Conservation (phyloP, 2,797 vertebrate species). For the Halcyon chelicuti region DNA sequence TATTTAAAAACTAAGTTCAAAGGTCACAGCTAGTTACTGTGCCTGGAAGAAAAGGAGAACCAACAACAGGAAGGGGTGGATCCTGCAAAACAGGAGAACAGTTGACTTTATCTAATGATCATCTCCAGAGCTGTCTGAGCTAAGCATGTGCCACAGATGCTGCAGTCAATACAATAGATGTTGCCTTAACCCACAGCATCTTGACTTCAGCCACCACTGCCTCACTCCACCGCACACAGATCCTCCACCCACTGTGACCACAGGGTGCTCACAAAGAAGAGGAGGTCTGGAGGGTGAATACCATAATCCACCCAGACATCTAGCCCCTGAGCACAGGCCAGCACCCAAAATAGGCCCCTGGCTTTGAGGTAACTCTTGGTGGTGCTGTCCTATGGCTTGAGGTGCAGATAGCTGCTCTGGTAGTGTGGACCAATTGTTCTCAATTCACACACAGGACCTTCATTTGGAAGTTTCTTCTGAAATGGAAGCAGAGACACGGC, state of each 20-base stretch:
- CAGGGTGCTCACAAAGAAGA: conserved; percentile 12
- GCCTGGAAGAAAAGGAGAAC: neutral
- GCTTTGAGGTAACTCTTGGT: neutral
- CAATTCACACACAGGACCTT: neutral
- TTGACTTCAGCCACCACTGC: neutral
- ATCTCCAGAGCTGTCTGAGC: neutral
- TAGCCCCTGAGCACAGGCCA: neutral
- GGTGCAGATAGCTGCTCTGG: neutral
- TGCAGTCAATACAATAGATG: neutral
- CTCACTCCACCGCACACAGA: neutral
- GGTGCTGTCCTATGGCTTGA: neutral
- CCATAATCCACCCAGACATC: conserved; percentile 7
- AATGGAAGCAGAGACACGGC: neutral
- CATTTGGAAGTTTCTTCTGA: conserved; percentile 15
- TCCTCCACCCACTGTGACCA: neutral
- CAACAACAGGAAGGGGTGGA: neutral
- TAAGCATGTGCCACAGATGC: neutral
- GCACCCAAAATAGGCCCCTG: neutral
- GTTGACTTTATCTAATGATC: neutral
- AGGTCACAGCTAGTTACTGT: neutral
- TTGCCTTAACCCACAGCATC: neutral
- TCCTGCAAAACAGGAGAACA: neutral
- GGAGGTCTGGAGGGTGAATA: neutral
- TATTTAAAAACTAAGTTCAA: neutral
- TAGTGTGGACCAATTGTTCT: neutral